Conservation (phyloP, 2,888 invertebrate species). For the Drosophila recens region DNA sequence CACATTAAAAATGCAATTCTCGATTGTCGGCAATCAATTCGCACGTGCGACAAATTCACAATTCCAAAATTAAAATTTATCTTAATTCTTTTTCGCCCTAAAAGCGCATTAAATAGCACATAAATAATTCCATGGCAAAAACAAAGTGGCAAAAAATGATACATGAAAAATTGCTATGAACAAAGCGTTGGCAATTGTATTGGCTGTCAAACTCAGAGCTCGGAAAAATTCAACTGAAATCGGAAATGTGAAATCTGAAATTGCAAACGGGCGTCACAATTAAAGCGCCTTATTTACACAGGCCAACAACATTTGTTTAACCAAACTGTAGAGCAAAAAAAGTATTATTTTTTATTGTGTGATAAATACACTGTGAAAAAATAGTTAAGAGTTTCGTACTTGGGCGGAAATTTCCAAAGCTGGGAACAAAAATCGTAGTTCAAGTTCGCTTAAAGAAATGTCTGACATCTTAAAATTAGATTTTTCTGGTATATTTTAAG, state of each 20-base stretch:
- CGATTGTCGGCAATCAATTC: constrained; percentile 39
- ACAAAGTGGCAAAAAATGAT: background rate
- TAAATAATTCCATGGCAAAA: constrained; percentile 36
- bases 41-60: constrained; percentile 60
- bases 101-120: constrained; percentile 54
- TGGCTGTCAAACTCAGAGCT: constrained; percentile 32
- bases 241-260: background rate
- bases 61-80: constrained; percentile 14
- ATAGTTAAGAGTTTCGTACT: no score
- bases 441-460: no score
- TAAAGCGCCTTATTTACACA: constrained; percentile 45
- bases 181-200: constrained; percentile 16
- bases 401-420: no score
- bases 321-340: background rate
- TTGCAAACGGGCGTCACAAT: constrained; percentile 31
- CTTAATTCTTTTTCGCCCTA: constrained; percentile 9
- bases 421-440: no score
- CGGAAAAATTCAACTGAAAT: constrained; percentile 10
- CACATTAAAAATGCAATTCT: constrained; percentile 50
- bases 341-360: background rate
- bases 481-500: no score
- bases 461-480: no score
- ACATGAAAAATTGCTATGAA: background rate
- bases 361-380: background rate
- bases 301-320: constrained; percentile 15